Percentiles rank a stretch among this genome's conserved stretches.
These are phyloP conservation scores for Phalloptychus januarius DNA, from an alignment of 2,797 vertebrate species.

Conservation along the genomic window DNA sequence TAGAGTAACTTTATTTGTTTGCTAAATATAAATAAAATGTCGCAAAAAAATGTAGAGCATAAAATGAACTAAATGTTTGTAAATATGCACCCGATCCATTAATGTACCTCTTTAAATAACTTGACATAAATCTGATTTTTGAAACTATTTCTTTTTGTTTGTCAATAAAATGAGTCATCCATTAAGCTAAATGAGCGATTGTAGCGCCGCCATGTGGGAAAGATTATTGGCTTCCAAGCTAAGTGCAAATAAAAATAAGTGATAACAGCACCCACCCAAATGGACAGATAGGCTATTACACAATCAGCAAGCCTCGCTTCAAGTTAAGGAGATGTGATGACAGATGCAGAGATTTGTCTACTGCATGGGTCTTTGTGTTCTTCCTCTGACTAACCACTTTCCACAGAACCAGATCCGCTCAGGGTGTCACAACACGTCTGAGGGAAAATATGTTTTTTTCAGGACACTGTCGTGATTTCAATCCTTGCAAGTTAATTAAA, in stretches of 20 bases:
- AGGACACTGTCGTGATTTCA: neutral
- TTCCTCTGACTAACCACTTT: constrained; percentile 47
- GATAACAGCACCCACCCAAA: neutral
- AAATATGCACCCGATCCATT: neutral
- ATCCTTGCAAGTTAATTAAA: neutral
- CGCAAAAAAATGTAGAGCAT: neutral
- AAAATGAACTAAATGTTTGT: neutral
- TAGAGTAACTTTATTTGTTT: neutral
- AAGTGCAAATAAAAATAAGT: constrained; percentile 6
- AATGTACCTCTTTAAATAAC: neutral
- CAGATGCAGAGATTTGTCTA: constrained; percentile 55
- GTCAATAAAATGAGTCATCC: neutral
- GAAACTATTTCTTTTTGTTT: neutral
- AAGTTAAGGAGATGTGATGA: constrained; percentile 46
- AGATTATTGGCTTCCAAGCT: neutral
- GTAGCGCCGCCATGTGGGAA: constrained; percentile 73
- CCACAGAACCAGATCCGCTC: constrained; percentile 25
- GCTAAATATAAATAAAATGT: neutral
- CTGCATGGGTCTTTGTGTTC: constrained; percentile 54
- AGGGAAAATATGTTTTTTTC: constrained; percentile 2
- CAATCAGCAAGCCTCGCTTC: constrained; percentile 34
- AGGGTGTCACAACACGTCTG: constrained; percentile 37
- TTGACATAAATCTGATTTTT: neutral
- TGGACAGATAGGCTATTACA: constrained; percentile 20
- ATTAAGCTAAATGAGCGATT: constrained; percentile 27